Evolutionary conservation across 2,113 vertebrate species (phyloP).

Genomic region (Syngnathoides biaculeatus): DNA sequence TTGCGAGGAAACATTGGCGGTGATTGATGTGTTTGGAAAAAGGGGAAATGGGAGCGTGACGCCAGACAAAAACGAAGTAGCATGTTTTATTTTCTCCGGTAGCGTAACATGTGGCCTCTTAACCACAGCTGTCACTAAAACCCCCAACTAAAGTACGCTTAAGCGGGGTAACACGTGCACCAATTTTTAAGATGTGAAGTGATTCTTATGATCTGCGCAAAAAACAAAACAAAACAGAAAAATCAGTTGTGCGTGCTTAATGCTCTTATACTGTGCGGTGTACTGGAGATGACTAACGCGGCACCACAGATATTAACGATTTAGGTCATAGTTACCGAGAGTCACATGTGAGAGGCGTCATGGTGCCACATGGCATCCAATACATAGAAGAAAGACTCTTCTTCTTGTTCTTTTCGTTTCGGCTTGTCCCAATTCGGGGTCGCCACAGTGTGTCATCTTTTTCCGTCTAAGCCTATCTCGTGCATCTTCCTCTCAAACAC

Average conservation of each 20-base stretch:
- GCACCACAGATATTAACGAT: background rate
- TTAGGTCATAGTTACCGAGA: background rate
- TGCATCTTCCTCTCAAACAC: too few relatives aligned
- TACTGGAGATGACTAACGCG: background rate
- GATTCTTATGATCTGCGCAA: background rate
- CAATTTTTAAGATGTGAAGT: background rate
- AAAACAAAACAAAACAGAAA: background rate
- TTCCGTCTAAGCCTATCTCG: too few relatives aligned
- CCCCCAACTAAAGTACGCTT: slow-evolving; percentile 16
- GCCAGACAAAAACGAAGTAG: slow-evolving; percentile 2
- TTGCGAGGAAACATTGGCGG: slow-evolving; percentile 21
- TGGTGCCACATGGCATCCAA: background rate
- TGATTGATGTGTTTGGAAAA: slow-evolving; percentile 12
- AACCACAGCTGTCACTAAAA: slow-evolving; percentile 5
- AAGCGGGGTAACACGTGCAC: background rate
- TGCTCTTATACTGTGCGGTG: background rate
- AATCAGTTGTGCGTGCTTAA: background rate
- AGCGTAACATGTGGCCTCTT: slow-evolving; percentile 11
- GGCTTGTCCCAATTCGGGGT: too few relatives aligned
- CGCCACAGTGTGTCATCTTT: too few relatives aligned
- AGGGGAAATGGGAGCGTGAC: background rate
- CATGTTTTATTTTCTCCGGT: slow-evolving; percentile 13
- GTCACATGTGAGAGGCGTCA: background rate
- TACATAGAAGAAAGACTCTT: background rate
- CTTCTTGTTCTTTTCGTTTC: too few relatives aligned